Base-by-base conservation (phyloP, 1,140 invertebrate species). In the Drosophila kohkoa region DNA sequence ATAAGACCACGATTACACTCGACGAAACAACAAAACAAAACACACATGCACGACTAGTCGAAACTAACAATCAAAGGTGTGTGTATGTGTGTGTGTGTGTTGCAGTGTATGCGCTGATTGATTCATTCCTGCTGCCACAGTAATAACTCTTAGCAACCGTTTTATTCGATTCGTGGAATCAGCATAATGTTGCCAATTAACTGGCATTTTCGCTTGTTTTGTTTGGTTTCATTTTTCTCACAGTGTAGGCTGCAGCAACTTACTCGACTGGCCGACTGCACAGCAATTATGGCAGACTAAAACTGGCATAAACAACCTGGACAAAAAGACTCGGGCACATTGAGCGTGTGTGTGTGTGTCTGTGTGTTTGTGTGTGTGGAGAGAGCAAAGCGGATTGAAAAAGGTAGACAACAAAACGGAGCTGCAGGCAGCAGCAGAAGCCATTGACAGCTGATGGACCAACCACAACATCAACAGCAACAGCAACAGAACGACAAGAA, bases 361-460 rank as follows among this genome's bases (percentile, higher is more conserved):
- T 41, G 59, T 68, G 55, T 59, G 20, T 60, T n/a, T 51, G 35
- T 20, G 35, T 69, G 8, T 38, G 35, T 32, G 30, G 5, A 32
- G 35, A 38, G 38, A 20, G 32, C 43, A 57, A 45, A 69, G 48
- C 55, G 55, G 55, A 71, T 59, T 59, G 10, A 49, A 57, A 62
- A 57, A 67, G 64, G 57, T 48, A 62, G 57, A 75, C 49, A 69
- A 43, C 64, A 59, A 43, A 38, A 25, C 20, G 13, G 38, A 16
- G 72, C 62, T 75, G 73, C 64, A 62, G 73, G 52, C 68, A 48
- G 41, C 54, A 25, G 49, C 77, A 72, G 46, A 72, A 80, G 72
- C 81, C 77, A 82, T 82, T 82, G 68, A 76, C 74, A 76, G 74
- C 68, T 76, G 74, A 82, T 87, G 75, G 77, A 88, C 70, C 49